Percentiles rank a stretch among this genome's conserved stretches.
These are phyloP conservation scores for Pimpla rufipes DNA, from an alignment of 2,888 invertebrate species.

Conservation along the genomic window DNA sequence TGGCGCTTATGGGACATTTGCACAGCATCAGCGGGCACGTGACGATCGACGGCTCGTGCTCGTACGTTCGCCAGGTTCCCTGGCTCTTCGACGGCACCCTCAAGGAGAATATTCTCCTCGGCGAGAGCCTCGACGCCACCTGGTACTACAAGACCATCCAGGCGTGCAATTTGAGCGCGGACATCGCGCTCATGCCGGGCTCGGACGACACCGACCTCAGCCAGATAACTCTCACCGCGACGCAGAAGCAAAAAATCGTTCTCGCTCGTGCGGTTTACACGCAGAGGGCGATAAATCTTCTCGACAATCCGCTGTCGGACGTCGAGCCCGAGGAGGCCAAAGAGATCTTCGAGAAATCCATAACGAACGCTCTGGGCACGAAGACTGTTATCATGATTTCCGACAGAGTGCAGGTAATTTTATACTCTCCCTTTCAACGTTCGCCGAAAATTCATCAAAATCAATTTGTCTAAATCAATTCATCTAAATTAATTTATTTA, in stretches of 20 bases:
- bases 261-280: constrained; percentile 87
- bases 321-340: constrained; percentile 67
- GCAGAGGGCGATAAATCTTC: constrained; percentile 76
- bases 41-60: constrained; percentile 85
- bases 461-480: too few relatives aligned
- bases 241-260: constrained; percentile 86
- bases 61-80: constrained; percentile 86
- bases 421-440: not conserved
- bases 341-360: constrained; percentile 74
- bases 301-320: constrained; percentile 75
- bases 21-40: constrained; percentile 82
- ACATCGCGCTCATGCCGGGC: constrained; percentile 86
- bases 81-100: constrained; percentile 88
- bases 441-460: not conserved
- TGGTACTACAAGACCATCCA: constrained; percentile 86
- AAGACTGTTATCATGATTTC: constrained; percentile 75
- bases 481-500: too few relatives aligned
- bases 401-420: constrained; percentile 72
- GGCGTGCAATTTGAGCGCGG: constrained; percentile 86
- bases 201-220: constrained; percentile 87
- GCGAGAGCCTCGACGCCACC: constrained; percentile 86
- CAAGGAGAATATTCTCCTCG: constrained; percentile 88
- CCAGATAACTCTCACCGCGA: constrained; percentile 86
- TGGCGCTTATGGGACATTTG: constrained; percentile 86
- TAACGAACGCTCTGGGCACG: constrained; percentile 67